Base-by-base conservation (phyloP, 1,140 invertebrate species). In the Notospermus geniculatus region DNA sequence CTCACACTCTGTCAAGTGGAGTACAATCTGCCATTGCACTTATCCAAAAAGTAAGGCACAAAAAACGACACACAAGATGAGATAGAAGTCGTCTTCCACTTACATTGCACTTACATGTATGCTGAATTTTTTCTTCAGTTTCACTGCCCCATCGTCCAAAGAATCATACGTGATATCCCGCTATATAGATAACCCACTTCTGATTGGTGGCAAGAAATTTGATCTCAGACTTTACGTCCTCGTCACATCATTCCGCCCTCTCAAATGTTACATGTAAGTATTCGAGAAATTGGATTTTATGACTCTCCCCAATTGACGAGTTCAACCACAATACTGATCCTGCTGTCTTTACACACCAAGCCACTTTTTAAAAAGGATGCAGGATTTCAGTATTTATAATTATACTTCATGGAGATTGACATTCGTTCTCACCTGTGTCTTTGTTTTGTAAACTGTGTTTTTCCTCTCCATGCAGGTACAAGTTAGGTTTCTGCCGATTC, bases 141-240 rank as follows among this genome's bases (percentile, higher is more conserved):
- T 80, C 67, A 71, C 72, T 62, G 74, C 78, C 17, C 76, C 77
- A 11, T 71, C 77, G 25, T 74, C 79, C 5, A 81, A 81, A 66
- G 81, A 83, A 54, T 78, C 75, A 1, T 83, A 81, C 66, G 81
- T 83, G 2, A 82, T 83, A 54, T 92, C 92, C 2, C 93, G 94
- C 74, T 98, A 98, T 79, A 93, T 98, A 67, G 91, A 93, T 69
- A 93, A 95, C 76, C 95, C 95, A 1, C 84, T 97, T 17, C 84
- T 97, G 62, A 92, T 98, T 60, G 92, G 95, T 64, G 95, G 93
- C 1, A 92, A 95, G 80, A 98, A 98, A 80, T 98, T 95, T 83
- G 96, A 99, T 81, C 83, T 98, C 60, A 85, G 96, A 5, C 80
- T 98, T 7, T 98, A 98, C 80, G 95, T 98, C 4, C 83, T 98